Conservation (phyloP, 2,797 vertebrate genomes). For the Sebastes taczanowskii region DNA sequence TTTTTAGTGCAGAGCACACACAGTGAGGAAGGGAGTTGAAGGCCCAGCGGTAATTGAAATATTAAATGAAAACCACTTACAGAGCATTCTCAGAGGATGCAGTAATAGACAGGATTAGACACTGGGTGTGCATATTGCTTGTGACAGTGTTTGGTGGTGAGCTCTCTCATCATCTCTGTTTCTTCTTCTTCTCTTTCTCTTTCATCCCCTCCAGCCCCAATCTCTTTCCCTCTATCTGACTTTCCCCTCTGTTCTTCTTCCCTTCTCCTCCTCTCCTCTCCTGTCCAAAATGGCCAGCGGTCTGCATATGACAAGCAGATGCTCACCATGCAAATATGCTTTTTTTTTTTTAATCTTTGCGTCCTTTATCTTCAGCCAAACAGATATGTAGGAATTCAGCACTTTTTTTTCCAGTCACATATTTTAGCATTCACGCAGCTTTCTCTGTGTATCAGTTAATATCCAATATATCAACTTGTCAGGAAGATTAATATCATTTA, state of each 20-base stretch:
- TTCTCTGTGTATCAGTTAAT: constrained; percentile 47
- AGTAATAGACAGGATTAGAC: constrained; percentile 50
- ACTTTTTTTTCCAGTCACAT: constrained; percentile 33
- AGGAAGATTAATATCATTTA: constrained; percentile 70
- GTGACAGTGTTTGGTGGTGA: constrained; percentile 41
- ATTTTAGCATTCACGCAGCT: constrained; percentile 55
- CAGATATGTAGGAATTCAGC: constrained; percentile 63
- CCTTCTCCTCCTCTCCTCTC: neutral
- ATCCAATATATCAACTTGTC: constrained; percentile 66
- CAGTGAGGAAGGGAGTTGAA: constrained; percentile 24
- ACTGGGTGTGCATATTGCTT: constrained; percentile 48
- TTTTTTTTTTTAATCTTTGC: constrained; percentile 33
- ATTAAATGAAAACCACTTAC: constrained; percentile 68
- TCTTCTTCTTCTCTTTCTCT: neutral
- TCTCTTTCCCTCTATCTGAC: constrained; percentile 1
- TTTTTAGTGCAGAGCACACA: constrained; percentile 44
- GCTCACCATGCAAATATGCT: constrained; percentile 61
- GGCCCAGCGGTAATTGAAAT: constrained; percentile 65
- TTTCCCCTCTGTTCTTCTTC: neutral
- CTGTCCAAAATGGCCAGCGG: constrained; percentile 36
- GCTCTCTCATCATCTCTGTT: constrained; percentile 12
- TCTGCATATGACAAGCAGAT: constrained; percentile 75
- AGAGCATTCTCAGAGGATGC: constrained; percentile 52
- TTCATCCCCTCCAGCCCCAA: neutral
- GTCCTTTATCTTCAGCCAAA: constrained; percentile 75